These are phyloP conservation scores for Brachyalestes nurse DNA, from an alignment of 2,797 vertebrate genomes.

Conservation along the genomic window DNA sequence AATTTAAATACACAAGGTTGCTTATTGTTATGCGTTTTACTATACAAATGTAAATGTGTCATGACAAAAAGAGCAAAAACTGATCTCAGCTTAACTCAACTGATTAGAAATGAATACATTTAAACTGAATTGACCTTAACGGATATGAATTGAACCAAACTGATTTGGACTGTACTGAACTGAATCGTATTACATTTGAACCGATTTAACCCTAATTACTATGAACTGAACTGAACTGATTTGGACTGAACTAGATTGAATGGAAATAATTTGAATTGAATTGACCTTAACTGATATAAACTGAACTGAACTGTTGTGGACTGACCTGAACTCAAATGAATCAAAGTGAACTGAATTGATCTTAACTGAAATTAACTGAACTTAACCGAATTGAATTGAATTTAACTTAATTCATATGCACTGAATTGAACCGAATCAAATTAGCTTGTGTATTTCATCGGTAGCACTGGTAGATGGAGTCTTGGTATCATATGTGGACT, in stretches of 20 bases:
- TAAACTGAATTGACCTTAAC: too few species aligned
- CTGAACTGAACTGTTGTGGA: too few species aligned
- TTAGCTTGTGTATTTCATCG: neutral
- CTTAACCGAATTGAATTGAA: too few species aligned
- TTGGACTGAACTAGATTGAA: too few species aligned
- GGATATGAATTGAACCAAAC: neutral
- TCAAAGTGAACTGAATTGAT: neutral
- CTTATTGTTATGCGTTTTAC: too few species aligned
- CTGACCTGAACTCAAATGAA: too few species aligned
- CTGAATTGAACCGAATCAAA: neutral
- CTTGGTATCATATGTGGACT: neutral
- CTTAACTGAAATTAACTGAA: neutral
- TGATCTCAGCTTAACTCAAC: too few species aligned
- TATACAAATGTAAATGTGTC: too few species aligned
- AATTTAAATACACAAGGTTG: too few species aligned
- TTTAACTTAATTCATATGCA: neutral
- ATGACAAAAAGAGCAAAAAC: too few species aligned
- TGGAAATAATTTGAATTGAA: neutral
- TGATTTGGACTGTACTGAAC: neutral
- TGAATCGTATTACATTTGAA: neutral
- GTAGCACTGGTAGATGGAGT: constrained; percentile 3
- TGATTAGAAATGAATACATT: too few species aligned
- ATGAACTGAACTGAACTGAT: neutral
- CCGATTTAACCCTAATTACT: neutral
- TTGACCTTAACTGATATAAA: neutral